Conservation (phyloP, 2,888 invertebrate species). For the Cosmopolites sordidus region DNA sequence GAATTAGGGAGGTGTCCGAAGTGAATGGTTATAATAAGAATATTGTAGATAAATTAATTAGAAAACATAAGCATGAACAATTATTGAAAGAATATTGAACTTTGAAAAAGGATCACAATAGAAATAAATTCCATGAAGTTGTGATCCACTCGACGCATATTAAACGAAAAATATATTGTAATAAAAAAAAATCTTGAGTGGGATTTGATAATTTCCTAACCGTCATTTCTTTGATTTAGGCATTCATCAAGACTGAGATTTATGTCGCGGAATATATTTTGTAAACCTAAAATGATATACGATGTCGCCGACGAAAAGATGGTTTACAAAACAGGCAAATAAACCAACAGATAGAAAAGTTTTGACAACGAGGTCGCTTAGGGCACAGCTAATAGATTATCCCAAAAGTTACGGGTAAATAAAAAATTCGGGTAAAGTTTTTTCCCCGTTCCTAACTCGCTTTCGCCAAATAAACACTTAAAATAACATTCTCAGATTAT, state of each 20-base stretch:
- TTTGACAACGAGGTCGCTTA: neutral
- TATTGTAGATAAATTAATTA: no score
- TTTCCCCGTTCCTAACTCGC: neutral
- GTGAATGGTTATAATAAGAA: no score
- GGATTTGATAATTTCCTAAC: no score
- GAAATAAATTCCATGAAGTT: no score
- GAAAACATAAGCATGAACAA: no score
- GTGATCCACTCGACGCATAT: no score
- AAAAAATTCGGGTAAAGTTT: neutral
- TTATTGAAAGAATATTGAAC: no score
- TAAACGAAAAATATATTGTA: no score
- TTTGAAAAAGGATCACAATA: no score
- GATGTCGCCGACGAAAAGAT: slow-evolving; percentile 4
- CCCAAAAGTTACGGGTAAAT: slow-evolving; percentile 2
- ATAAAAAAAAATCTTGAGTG: no score
- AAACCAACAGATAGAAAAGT: slow-evolving; percentile 3
- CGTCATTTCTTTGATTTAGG: neutral
- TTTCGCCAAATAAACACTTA: slow-evolving; percentile 1
- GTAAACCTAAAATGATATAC: slow-evolving; percentile 13
- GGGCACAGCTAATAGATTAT: neutral
- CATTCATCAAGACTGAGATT: slow-evolving; percentile 3
- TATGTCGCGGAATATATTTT: slow-evolving; percentile 9
- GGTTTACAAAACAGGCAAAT: neutral
- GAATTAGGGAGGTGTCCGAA: no score
- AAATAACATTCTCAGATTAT: neutral